These are phyloP conservation scores for Lordiphosa clarofinis DNA, from an alignment of 1,140 invertebrate genomes.

Conservation along the genomic window DNA sequence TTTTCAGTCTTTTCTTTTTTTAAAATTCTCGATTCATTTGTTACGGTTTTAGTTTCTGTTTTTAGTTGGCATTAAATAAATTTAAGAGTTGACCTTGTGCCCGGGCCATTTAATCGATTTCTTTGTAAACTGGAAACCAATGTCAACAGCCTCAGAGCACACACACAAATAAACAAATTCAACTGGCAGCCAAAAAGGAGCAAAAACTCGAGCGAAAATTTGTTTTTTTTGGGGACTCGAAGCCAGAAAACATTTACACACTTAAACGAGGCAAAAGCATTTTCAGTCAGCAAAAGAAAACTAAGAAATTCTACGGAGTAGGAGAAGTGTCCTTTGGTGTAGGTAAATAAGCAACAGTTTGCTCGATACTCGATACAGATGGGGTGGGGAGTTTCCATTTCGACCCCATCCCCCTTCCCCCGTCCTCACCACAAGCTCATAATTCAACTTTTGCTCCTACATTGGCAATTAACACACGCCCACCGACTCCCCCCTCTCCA, in stretches of 20 bases:
- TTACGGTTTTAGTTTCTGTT: conserved; percentile 20
- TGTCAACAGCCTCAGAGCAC: conserved; percentile 51
- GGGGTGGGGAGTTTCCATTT: neutral
- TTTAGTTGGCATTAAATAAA: conserved; percentile 1
- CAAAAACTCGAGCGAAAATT: conserved; percentile 7
- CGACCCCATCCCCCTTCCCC: neutral
- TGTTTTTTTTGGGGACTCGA: conserved; percentile 26
- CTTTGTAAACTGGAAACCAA: conserved; percentile 61
- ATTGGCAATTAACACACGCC: conserved; percentile 46
- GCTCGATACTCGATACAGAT: neutral
- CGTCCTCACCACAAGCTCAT: conserved; percentile 16
- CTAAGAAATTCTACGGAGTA: conserved; percentile 37
- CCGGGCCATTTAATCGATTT: conserved; percentile 57
- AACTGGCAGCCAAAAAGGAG: conserved; percentile 29
- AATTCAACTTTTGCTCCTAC: conserved; percentile 42
- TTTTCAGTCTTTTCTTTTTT: conserved; percentile 4
- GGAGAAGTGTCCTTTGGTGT: neutral
- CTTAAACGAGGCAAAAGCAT: conserved; percentile 51
- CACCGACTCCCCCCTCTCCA: too few species aligned
- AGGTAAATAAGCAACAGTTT: conserved; percentile 22
- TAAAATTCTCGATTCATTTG: conserved; percentile 21
- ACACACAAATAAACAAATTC: conserved; percentile 44
- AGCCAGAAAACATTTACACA: conserved; percentile 51
- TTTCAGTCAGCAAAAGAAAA: conserved; percentile 38
- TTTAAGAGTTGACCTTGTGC: conserved; percentile 49